Evolutionary conservation across 2,113 vertebrate species (phyloP), one percentile per base, ranked within the genome.

Genomic region (Machaerirhynchus nigripectus): DNA sequence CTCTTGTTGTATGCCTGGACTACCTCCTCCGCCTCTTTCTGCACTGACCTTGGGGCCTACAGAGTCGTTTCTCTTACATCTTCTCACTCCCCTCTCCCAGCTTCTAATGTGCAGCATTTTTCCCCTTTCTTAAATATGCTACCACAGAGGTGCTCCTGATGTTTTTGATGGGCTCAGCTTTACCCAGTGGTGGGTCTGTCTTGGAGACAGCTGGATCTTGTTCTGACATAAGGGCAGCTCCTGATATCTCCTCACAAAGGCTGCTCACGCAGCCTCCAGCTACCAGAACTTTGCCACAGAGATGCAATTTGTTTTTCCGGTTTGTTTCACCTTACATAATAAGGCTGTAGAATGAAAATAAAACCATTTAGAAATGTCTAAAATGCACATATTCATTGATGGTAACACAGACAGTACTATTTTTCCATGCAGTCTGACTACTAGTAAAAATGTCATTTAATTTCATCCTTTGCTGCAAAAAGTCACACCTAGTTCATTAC

Each of bases 391-490:
- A 78, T 67, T 77, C 7, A 35, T 55, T 57, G 42, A 59, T 78
- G 53, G 8, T n/a, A 78, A 40, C 6, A 37, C 13, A 71, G 12
- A 37, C 1, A 49, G 28, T 20, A 10, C 4, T 64, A 68, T 13
- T 60, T 37, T 84, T 79, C 52, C 40, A 75, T 50, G 15, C 28
- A 88, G 44, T 26, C 40, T 85, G 33, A 68, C n/a, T 78, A 23
- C 12, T 30, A 70, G 35, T 46, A 75, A 55, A 91, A 91, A 55
- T 46, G 7, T 59, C 6, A 47, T 39, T 73, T 57, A 73, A 42
- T 89, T 84, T 87, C 59, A 77, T 47, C 31, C 13, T 49, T 65
- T 87, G 35, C 24, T 73, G 27, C 33, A 37, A 89, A 91, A 84
- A 60, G 10, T 80, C 46, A 50, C 24, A 77, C 23, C 1, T 14